Conservation (phyloP, 2,888 invertebrate species). For the Orthonevra nobilis region DNA sequence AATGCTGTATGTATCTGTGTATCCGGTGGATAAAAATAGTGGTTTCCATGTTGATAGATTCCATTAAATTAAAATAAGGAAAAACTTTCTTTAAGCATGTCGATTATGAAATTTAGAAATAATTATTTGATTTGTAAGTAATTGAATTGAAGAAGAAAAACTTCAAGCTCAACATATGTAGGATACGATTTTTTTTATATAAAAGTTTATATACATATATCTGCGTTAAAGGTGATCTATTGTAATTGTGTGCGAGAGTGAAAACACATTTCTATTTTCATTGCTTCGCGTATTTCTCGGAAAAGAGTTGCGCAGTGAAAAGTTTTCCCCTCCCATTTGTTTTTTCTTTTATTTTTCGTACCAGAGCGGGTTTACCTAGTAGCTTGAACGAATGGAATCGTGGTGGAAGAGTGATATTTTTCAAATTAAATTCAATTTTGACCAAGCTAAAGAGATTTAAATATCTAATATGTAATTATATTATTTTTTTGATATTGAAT, state of each 20-base stretch:
- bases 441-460: conserved; percentile 38
- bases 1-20: conserved; percentile 32
- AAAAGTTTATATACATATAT: no score
- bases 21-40: conserved; percentile 48
- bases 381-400: background rate
- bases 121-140: background rate
- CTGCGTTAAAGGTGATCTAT: conserved; percentile 46
- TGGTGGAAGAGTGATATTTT: conserved; percentile 26
- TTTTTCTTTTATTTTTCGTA: conserved; percentile 14
- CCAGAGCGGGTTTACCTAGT: no score
- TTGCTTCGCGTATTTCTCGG: conserved; percentile 51
- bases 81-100: background rate
- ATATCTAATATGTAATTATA: no score
- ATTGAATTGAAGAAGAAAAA: background rate
- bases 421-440: conserved; percentile 34
- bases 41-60: conserved; percentile 22
- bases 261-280: conserved; percentile 66
- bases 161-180: conserved; percentile 38
- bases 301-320: conserved; percentile 65
- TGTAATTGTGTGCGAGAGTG: conserved; percentile 50
- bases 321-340: conserved; percentile 53
- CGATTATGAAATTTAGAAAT: conserved; percentile 7
- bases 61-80: conserved; percentile 15
- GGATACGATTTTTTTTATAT: background rate
- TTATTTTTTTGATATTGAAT: conserved; percentile 4